Conservation (phyloP, 2,797 vertebrate genomes). For the Sphaeramia orbicularis region DNA sequence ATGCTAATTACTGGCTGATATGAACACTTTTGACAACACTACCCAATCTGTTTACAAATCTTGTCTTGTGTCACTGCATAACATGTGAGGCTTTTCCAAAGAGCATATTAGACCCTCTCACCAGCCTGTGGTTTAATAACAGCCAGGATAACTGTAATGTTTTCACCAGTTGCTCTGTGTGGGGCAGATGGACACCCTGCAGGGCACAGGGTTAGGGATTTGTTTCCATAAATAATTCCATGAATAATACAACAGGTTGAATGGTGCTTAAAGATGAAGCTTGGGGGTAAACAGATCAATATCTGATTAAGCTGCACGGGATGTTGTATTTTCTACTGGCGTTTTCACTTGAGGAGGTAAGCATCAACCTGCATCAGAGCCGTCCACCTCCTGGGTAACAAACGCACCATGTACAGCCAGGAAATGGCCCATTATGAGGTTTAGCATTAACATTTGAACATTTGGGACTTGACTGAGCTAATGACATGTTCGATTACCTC, state of each 20-base stretch:
- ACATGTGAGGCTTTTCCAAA: background rate
- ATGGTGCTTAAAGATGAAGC: conserved; percentile 42
- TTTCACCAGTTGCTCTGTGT: background rate
- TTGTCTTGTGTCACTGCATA: background rate
- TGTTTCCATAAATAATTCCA: conserved; percentile 52
- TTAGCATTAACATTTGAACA: background rate
- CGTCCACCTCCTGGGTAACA: conserved; percentile 3
- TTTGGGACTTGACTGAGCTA: conserved; percentile 3
- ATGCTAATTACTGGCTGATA: too few relatives aligned
- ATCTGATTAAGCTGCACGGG: conserved; percentile 60
- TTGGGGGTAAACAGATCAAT: conserved; percentile 71
- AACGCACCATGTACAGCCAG: conserved; percentile 12
- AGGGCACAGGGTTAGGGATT: conserved; percentile 5
- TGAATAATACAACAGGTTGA: conserved; percentile 69
- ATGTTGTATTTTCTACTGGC: conserved; percentile 30
- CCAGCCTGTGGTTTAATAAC: background rate
- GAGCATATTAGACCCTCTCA: background rate
- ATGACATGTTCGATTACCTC: conserved; percentile 11
- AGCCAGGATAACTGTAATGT: background rate
- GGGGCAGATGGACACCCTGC: conserved; percentile 20
- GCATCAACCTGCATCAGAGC: conserved; percentile 9
- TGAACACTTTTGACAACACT: too few relatives aligned
- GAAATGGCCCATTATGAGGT: conserved; percentile 15
- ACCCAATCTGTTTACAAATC: background rate
- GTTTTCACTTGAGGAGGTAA: conserved; percentile 6